A percentile compares a stretch with the other conserved stretches of the same genome.
Evolutionary conservation across 2,888 invertebrate species (phyloP).

Genomic region (Embidobia sp.): DNA sequence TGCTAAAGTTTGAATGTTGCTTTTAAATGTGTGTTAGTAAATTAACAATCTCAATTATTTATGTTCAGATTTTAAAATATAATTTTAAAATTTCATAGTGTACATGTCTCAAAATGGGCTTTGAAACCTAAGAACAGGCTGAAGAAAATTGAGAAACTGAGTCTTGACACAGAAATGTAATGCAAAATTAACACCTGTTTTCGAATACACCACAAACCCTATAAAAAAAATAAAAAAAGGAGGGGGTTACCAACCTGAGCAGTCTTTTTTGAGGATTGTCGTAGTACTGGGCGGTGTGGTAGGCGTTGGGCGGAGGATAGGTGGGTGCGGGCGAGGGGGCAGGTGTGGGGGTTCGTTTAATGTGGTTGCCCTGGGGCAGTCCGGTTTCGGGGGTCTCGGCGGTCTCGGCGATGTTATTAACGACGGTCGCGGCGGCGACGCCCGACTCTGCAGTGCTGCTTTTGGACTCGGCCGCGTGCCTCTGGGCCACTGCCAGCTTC

Average conservation of each 20-base stretch:
- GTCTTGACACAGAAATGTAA: no score
- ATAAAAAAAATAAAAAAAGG: no score
- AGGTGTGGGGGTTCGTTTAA: slow-evolving; percentile 77
- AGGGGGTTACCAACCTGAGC: slow-evolving; percentile 73
- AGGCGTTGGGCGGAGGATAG: slow-evolving; percentile 75
- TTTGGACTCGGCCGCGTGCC: slow-evolving; percentile 80
- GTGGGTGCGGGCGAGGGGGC: slow-evolving; percentile 75
- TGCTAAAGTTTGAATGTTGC: no score
- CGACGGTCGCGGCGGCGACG: slow-evolving; percentile 70
- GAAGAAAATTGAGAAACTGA: no score
- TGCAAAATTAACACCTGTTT: no score
- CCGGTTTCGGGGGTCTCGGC: slow-evolving; percentile 70
- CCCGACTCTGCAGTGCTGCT: slow-evolving; percentile 70
- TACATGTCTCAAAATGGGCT: no score
- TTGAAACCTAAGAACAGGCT: no score
- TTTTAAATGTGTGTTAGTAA: no score
- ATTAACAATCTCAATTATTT: no score
- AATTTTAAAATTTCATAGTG: no score
- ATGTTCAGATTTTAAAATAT: no score
- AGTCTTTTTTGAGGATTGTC: slow-evolving; percentile 79
- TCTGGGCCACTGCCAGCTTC: slow-evolving; percentile 85
- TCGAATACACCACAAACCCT: no score
- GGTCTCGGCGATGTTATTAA: slow-evolving; percentile 74
- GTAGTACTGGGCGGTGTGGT: slow-evolving; percentile 77
- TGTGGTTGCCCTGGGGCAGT: slow-evolving; percentile 66